Base-by-base conservation (phyloP, 2,113 vertebrate species). In the Oreochromis aureus region DNA sequence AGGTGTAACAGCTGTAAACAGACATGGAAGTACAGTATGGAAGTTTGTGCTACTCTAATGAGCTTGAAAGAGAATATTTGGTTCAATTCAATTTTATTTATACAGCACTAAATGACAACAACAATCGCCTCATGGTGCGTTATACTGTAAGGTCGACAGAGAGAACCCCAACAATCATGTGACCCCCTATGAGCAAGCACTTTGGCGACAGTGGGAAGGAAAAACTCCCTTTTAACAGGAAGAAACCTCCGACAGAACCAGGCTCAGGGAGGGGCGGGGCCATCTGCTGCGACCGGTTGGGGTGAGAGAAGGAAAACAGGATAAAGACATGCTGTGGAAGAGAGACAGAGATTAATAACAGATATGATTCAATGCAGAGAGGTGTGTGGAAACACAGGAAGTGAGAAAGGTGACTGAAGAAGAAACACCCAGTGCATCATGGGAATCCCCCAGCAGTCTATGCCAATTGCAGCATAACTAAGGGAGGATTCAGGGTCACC, bases 131-230 rank as follows among this genome's bases (percentile, higher is more conserved):
- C 32, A n/a, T n/a, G 18, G 32, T 36, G 59, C 6, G 2, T 63
- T 19, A n/a, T 63, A 6, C 10, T 63, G 59, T n/a, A 63, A 7
- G 6, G 10, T 0, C 2, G 59, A 36, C 59, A 63, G 56, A 56
- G 39, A 44, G 4, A 56, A 63, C 1, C 0, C 32, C 27, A 59
- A 59, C 10, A 0, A 36, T 11, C 2, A 63, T n/a, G 36, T n/a
- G 59, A n/a, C 1, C 32, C 59, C 18, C 32, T 63, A 0, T n/a
- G 32, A 63, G 3, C 32, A 11, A 44, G 59, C 32, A 36, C 59
- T 63, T 0, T n/a, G 18, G 32, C 0, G 2, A 63, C 59, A 63
- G 32, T 2, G 59, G 6, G 18, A 36, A 36, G 6, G 18, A 63
- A 63, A 36, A 63, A 11, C 59, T 36, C 30, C 59, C 59, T 63